phyloP scores from a whole-genome alignment of 2,888 invertebrate species.

The Scaptomyza parva region DNA sequence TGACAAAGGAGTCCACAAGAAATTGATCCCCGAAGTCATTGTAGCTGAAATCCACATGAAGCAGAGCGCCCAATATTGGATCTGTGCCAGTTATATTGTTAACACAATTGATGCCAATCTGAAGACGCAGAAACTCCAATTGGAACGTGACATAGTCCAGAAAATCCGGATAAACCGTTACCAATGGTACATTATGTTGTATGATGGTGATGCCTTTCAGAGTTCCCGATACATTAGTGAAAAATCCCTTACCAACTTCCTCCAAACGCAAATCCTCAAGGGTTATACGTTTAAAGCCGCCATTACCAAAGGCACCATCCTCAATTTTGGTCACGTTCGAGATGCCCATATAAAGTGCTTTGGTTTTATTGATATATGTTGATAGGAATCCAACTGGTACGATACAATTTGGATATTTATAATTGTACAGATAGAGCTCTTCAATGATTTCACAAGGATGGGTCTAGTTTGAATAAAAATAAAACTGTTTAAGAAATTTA shows the following conservation, averaged over 20 bases:
- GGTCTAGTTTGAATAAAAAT: slow-evolving; percentile 21
- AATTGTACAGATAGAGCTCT: slow-evolving; percentile 72
- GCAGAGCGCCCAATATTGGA: slow-evolving; percentile 62
- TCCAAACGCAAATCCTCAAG: slow-evolving; percentile 66
- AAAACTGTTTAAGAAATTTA: background rate
- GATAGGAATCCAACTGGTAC: slow-evolving; percentile 71
- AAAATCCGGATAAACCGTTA: slow-evolving; percentile 54
- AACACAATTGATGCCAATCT: slow-evolving; percentile 60
- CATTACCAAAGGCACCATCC: slow-evolving; percentile 68
- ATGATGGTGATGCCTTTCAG: slow-evolving; percentile 60
- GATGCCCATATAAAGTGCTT: slow-evolving; percentile 56
- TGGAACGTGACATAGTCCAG: slow-evolving; percentile 68
- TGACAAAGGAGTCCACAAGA: slow-evolving; percentile 50
- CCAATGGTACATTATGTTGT: slow-evolving; percentile 53
- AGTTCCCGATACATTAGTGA: slow-evolving; percentile 41
- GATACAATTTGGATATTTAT: slow-evolving; percentile 55
- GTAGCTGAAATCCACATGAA: slow-evolving; percentile 68
- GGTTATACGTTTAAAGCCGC: slow-evolving; percentile 54
- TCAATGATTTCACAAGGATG: slow-evolving; percentile 55
- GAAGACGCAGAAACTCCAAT: slow-evolving; percentile 63
- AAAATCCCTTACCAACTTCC: slow-evolving; percentile 55
- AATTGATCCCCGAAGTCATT: slow-evolving; percentile 68
- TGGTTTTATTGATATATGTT: slow-evolving; percentile 45
- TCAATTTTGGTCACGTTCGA: slow-evolving; percentile 63
- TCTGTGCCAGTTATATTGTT: slow-evolving; percentile 64